Conservation (phyloP, 2,797 vertebrate species). For the Poecilia wingei region DNA sequence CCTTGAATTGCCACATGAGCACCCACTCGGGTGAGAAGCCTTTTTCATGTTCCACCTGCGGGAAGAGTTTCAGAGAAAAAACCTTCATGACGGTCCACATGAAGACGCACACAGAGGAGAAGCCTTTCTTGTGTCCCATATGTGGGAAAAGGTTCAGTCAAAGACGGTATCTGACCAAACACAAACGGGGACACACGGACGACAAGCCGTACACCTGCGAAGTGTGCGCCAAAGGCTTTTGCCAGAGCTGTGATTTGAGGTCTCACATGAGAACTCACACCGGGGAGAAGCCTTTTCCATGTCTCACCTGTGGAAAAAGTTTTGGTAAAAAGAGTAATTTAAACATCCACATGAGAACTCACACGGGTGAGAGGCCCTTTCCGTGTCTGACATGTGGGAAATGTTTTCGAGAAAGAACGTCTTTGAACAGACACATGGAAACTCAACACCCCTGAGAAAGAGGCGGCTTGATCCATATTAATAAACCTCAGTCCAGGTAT, state of each 20-base stretch:
- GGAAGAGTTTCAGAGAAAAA: neutral
- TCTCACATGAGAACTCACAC: constrained; percentile 9
- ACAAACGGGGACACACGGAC: neutral
- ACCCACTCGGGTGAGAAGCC: constrained; percentile 1
- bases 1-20: constrained; percentile 7
- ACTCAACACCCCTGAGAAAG: neutral
- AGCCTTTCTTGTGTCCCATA: neutral
- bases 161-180: constrained; percentile 9
- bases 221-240: constrained; percentile 5
- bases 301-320: neutral
- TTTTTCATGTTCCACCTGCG: neutral
- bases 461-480: neutral
- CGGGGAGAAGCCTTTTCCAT: constrained; percentile 3
- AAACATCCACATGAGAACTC: constrained; percentile 1
- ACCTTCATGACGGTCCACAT: constrained; percentile 4
- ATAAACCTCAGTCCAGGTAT: neutral
- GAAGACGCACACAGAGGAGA: constrained; percentile 3
- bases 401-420: constrained; percentile 5
- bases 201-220: constrained; percentile 8
- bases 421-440: constrained; percentile 9
- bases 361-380: neutral
- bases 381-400: neutral
- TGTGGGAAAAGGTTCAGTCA: constrained; percentile 3
- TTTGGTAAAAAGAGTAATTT: constrained; percentile 6
- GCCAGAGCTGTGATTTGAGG: constrained; percentile 4